Evolutionary conservation across 2,113 vertebrate species (phyloP).

Genomic region (Heterotilapia buettikoferi): DNA sequence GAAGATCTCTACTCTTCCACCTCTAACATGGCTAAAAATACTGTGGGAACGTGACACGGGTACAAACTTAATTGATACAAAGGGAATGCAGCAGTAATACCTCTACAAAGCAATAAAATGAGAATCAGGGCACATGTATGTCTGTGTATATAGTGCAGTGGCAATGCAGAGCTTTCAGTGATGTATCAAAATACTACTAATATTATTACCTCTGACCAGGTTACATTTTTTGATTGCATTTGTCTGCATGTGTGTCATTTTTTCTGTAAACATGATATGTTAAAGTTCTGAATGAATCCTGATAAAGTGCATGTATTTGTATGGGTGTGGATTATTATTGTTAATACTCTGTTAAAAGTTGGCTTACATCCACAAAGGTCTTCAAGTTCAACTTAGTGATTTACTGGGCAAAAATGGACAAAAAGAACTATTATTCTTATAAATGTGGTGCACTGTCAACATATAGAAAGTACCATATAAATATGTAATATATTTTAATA

Average conservation of each 20-base stretch:
- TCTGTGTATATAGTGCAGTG: neutral
- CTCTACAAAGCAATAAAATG: neutral
- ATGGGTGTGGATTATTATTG: neutral
- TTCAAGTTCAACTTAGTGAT: neutral
- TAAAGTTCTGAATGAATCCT: neutral
- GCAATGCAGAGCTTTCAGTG: neutral
- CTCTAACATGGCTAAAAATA: neutral
- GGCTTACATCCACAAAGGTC: neutral
- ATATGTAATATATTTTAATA: no score
- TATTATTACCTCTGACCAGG: neutral
- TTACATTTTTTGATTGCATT: neutral
- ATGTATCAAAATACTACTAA: neutral
- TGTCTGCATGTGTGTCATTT: neutral
- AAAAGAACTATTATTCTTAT: neutral
- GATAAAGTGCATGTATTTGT: neutral
- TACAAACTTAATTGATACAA: neutral
- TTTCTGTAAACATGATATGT: neutral
- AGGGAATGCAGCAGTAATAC: neutral
- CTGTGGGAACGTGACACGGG: neutral
- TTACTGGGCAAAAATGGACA: neutral
- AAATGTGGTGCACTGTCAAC: no score
- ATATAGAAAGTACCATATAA: no score
- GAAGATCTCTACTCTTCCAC: neutral
- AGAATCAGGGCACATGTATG: neutral
- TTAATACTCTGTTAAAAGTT: neutral